Base-by-base conservation (phyloP, 1,140 invertebrate species). In the Heliconius nattereri region DNA sequence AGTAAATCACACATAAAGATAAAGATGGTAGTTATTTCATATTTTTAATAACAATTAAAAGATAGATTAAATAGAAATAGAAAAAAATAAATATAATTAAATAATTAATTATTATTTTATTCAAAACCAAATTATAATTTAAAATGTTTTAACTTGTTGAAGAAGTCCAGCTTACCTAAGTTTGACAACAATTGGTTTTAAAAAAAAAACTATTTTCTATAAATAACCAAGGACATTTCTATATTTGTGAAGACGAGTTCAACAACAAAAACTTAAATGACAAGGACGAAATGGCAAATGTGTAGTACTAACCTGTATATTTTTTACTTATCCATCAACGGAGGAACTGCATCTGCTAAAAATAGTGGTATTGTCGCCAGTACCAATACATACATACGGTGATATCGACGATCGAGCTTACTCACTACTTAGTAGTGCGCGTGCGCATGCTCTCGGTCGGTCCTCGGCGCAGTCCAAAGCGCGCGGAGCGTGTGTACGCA, bases 401-500 rank as follows among this genome's bases (percentile, higher is more conserved):
- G 73, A 70, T 77, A 73, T 78, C 73, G 83, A 76, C 16, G 40
- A 45, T 45, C 40, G 13, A 45, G 40, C 40, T 45, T 45, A 45
- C 40, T 45, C 16, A 45, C 40, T 45, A 45, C 40, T 79, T 49
- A 23, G 37, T 26, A 72, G 75, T 54, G 78, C 85, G 81, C 82
- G 77, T 74, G 81, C 76, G 75, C 76, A 32, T 70, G 37, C 7
- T 49, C 75, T 37, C 7, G 49, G 49, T 20, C 26, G n/a, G 60
- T n/a, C 20, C 49, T 7, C 16, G 6, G 16, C 19, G 35, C 88
- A 93, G 90, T 91, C 78, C 81, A 79, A 82, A 66, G 76, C 87
- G 87, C 85, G 88, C 85, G 71, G 85, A 84, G 87, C 83, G 76
- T 73, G 81, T 71, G 83, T 70, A 83, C 84, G 86, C 87, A 90